Conservation (phyloP, 2,888 invertebrate species). For the Tiliacea citrago region DNA sequence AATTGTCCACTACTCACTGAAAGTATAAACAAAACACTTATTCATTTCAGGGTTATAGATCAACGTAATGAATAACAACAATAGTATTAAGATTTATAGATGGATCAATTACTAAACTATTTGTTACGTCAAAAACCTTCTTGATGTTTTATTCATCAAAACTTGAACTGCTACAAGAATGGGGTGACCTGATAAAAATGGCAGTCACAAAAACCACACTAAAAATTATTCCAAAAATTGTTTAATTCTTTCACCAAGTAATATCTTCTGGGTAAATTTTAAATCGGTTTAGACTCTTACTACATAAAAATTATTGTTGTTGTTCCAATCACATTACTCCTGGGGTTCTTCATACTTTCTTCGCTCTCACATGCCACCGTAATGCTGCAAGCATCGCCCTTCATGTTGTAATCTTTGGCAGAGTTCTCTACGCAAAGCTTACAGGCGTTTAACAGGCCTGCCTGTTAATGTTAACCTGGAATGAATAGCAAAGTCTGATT, state of each 20-base stretch:
- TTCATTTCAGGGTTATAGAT: slow-evolving; percentile 6
- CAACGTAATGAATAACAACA: slow-evolving; percentile 28
- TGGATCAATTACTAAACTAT: not conserved
- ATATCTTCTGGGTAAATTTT: not conserved
- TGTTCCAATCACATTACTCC: not conserved
- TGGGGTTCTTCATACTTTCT: not conserved
- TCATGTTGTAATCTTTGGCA: not conserved
- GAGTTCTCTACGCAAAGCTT: not conserved
- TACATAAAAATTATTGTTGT: not conserved
- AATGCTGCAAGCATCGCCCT: not conserved
- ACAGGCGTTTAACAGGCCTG: too few species aligned
- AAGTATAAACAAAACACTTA: not conserved
- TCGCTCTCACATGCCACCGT: too few species aligned
- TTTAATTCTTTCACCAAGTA: not conserved
- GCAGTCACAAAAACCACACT: too few species aligned
- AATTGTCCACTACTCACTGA: not conserved
- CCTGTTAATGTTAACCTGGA: not conserved
- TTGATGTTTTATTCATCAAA: not conserved
- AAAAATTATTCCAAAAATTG: not conserved
- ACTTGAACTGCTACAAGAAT: not conserved
- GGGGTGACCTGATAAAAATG: too few species aligned
- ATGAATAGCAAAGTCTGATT: not conserved
- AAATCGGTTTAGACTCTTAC: not conserved
- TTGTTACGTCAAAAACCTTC: not conserved
- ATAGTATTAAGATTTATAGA: slow-evolving; percentile 4